Conservation (phyloP, 2,797 vertebrate species). For the Apogon talboti region DNA sequence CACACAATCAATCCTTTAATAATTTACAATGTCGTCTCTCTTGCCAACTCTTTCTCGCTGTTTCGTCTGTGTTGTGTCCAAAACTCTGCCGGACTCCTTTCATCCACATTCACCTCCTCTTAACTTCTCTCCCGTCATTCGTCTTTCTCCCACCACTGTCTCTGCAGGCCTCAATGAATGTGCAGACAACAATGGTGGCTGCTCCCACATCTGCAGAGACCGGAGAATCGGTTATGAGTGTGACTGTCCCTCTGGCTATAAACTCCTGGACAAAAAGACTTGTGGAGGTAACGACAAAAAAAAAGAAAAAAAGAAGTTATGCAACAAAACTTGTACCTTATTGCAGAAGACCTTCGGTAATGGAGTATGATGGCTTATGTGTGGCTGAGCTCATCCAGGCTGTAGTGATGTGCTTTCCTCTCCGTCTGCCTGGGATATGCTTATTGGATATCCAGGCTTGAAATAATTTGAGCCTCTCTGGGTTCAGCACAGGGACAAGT, state of each 20-base stretch:
- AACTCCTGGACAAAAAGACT: slow-evolving; percentile 95
- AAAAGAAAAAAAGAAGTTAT: slow-evolving; percentile 1
- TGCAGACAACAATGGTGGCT: slow-evolving; percentile 92
- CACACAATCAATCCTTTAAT: slow-evolving; percentile 1
- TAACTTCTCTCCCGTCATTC: slow-evolving; percentile 6
- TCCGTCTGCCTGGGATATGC: neutral
- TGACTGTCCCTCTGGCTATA: slow-evolving; percentile 94
- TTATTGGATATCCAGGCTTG: no score
- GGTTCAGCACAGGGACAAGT: no score
- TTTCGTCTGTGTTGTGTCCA: no score
- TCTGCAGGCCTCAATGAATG: slow-evolving; percentile 93
- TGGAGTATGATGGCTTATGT: neutral
- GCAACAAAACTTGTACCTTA: neutral
- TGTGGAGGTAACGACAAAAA: slow-evolving; percentile 89
- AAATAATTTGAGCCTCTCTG: no score
- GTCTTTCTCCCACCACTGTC: neutral
- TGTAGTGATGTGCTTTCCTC: neutral
- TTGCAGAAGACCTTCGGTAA: neutral
- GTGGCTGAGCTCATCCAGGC: neutral
- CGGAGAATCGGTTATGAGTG: slow-evolving; percentile 92
- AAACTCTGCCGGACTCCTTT: slow-evolving; percentile 28
- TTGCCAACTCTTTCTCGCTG: slow-evolving; percentile 16
- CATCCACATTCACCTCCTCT: slow-evolving; percentile 31
- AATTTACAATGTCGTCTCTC: slow-evolving; percentile 17
- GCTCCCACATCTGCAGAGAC: slow-evolving; percentile 96